phyloP scores from a whole-genome alignment of 2,113 vertebrate species.

The Myotis yumanensis region DNA sequence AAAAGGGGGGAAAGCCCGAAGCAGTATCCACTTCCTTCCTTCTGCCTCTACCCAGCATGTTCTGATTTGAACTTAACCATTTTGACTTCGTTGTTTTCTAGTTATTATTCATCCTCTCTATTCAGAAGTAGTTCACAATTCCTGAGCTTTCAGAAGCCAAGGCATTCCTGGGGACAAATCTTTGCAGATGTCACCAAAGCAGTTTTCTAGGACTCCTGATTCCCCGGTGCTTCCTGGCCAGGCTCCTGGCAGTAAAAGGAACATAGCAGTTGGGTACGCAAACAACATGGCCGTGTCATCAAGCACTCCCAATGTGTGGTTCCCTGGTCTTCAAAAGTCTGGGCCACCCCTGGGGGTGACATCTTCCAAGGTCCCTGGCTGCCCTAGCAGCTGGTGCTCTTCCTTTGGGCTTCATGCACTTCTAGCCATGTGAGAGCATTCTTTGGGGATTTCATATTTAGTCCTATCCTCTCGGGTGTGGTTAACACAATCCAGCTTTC shows the following conservation, averaged over 20 bases:
- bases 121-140: slow-evolving; percentile 31
- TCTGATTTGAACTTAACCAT: slow-evolving; percentile 48
- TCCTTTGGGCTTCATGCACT: neutral
- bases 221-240: neutral
- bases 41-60: neutral
- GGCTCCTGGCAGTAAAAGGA: slow-evolving; percentile 25
- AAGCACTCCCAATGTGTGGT: slow-evolving; percentile 19
- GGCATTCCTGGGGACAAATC: neutral
- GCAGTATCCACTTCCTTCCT: neutral
- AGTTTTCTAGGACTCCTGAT: slow-evolving; percentile 28
- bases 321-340: neutral
- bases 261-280: neutral
- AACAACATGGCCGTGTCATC: neutral
- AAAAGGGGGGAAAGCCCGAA: neutral
- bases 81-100: slow-evolving; percentile 37
- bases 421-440: slow-evolving; percentile 12
- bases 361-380: slow-evolving; percentile 10
- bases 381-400: neutral
- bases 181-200: neutral
- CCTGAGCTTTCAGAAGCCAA: neutral
- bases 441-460: slow-evolving; percentile 27
- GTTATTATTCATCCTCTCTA: slow-evolving; percentile 38
- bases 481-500: slow-evolving; percentile 43
- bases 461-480: neutral
- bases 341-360: slow-evolving; percentile 7